Conservation (phyloP, 2,888 invertebrate species). For the Xestia sexstrigata region DNA sequence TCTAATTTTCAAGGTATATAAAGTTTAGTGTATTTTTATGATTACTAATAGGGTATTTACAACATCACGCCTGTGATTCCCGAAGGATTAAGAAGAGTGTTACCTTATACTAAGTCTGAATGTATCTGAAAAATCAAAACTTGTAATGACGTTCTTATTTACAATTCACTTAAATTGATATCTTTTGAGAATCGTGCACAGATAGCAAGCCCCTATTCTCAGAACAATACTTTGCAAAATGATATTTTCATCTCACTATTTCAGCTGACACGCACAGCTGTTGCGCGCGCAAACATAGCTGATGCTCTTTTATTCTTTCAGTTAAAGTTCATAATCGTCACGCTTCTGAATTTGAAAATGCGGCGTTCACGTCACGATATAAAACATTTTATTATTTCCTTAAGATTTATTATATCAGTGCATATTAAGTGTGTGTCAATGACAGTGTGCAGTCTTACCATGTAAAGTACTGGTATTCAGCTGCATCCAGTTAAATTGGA, state of each 20-base stretch:
- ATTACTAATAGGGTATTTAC: not conserved
- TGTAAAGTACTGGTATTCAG: too few relatives aligned
- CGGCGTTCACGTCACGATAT: not conserved
- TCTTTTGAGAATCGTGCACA: not conserved
- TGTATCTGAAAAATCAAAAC: not conserved
- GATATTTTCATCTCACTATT: not conserved
- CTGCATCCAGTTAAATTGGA: too few relatives aligned
- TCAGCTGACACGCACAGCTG: not conserved
- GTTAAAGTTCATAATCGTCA: conserved; percentile 36
- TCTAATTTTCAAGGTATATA: not conserved
- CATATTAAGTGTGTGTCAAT: too few relatives aligned
- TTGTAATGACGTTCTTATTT: not conserved
- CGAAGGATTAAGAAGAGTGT: not conserved
- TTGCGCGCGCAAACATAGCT: conserved; percentile 42
- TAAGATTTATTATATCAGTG: not conserved
- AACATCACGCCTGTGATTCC: not conserved
- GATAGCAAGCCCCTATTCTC: not conserved
- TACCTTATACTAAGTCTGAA: not conserved
- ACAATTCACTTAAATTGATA: not conserved
- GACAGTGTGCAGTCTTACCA: too few relatives aligned
- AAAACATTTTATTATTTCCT: not conserved
- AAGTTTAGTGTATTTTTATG: not conserved
- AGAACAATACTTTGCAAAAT: not conserved
- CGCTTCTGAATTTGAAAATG: not conserved
- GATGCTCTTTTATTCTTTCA: conserved; percentile 5